phyloP scores from a whole-genome alignment of 2,113 vertebrate genomes.

The Myrmophylax atrothorax region DNA sequence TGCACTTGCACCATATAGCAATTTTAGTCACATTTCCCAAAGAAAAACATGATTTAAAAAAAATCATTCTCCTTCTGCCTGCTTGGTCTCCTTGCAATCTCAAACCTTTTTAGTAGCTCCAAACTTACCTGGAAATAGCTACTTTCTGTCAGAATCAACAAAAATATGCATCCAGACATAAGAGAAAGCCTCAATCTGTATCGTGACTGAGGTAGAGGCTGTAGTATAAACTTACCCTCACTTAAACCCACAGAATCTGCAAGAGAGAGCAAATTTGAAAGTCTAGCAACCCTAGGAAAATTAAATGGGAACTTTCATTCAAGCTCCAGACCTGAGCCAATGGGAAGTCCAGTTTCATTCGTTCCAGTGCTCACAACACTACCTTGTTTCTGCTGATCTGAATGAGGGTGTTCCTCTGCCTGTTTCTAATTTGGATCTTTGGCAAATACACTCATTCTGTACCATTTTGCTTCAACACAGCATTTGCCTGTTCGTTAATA shows the following conservation, averaged over 20 bases:
- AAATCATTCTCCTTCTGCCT: slow-evolving; percentile 5
- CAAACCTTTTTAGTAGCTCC: neutral
- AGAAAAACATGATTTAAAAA: neutral
- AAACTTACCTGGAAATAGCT: neutral
- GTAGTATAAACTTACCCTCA: neutral
- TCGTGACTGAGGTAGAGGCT: neutral
- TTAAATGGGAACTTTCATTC: neutral
- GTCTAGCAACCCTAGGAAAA: neutral
- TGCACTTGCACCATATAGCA: neutral
- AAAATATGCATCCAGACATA: neutral
- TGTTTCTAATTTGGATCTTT: neutral
- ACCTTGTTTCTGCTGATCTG: neutral
- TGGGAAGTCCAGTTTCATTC: neutral
- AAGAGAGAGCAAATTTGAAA: neutral
- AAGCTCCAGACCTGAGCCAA: neutral
- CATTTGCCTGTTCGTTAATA: neutral
- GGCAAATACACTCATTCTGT: neutral
- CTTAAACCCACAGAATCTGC: neutral
- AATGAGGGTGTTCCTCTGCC: neutral
- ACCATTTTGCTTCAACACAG: neutral
- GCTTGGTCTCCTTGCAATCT: neutral
- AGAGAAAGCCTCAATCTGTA: neutral
- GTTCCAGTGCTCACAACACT: neutral
- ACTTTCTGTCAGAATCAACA: neutral
- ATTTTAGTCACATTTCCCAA: slow-evolving; percentile 2